A percentile compares a stretch with the other conserved stretches of the same genome.
Evolutionary conservation across 2,888 invertebrate species (phyloP).

Genomic region (Agrenia bidenticulata): DNA sequence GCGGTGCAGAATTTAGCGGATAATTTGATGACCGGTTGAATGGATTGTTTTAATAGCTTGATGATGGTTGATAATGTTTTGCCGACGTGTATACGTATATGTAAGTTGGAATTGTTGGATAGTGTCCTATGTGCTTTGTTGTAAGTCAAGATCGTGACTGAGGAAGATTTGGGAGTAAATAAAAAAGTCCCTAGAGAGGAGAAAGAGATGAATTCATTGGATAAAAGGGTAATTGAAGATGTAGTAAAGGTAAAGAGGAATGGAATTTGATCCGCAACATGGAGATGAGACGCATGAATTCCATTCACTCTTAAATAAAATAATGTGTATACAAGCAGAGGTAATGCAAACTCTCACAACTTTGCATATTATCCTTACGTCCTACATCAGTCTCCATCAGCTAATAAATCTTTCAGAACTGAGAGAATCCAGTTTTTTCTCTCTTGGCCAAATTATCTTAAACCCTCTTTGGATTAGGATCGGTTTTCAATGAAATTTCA

Average conservation of each 20-base stretch:
- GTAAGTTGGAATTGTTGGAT: background rate
- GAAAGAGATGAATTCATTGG: background rate
- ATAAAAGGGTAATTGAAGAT: constrained; percentile 6
- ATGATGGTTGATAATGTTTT: constrained; percentile 1
- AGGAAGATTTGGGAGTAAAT: background rate
- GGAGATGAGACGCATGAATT: background rate
- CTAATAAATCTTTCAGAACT: no score
- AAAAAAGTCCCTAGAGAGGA: no score
- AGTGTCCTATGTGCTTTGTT: background rate
- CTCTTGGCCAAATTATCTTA: no score
- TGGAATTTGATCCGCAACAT: constrained; percentile 1
- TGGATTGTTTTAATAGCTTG: no score
- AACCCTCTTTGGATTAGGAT: no score
- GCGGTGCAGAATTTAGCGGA: no score
- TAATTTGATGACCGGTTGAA: no score
- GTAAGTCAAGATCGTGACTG: constrained; percentile 7
- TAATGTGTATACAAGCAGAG: background rate
- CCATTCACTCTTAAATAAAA: background rate
- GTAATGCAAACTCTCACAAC: background rate
- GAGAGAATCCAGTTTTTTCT: no score
- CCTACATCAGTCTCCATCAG: no score
- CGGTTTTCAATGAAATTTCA: no score
- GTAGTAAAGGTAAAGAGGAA: background rate
- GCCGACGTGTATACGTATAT: background rate
- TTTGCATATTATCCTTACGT: no score